Evolutionary conservation across 2,113 vertebrate genomes (phyloP), one percentile per base, ranked within the genome.

Genomic region (Bothrops jararaca): DNA sequence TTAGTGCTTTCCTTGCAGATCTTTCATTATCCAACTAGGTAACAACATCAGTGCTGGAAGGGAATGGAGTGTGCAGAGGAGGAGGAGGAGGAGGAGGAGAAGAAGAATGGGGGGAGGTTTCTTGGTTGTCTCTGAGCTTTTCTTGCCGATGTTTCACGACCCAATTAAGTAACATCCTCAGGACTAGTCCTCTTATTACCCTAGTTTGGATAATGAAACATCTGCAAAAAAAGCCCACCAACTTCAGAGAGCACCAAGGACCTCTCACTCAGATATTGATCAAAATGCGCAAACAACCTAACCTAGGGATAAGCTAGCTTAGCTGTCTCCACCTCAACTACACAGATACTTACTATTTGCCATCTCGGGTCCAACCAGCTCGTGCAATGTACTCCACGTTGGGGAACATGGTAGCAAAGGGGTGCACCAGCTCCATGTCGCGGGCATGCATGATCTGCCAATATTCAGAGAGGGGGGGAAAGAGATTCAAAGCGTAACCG

Each of bases 351-450:
- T 96, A 99, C 99, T 98, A 99, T 97, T 98, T 99, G 95, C 99
- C 99, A 0, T 99, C 99, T 34, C 95, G 98, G 2, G 99, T 99
- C 99, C 99, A 99, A 92, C 99, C 99, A 0, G 99, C 99, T 92
- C 99, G 98, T 52, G 99, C 98, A 6, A 99, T 98, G 97, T 99
- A 99, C 95, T 99, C 99, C 54, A 98, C 99, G 0, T 95, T 97
- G 0, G 99, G 99, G 93, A 99, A 99, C 91, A 99, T 97, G 0
- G 96, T 95, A 90, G 96, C 96, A 95, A 99, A 99, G 0, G 99
- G 98, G 69, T 98, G 97, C 0, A 98, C 98, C 95, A 99, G 97
- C 94, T 99, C 99, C 97, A 99, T 99, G 95, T 99, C 98, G 85
- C 98, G 98, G 24, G 98, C 95, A 4, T 95, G 98, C 52, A 99